Evolutionary conservation across 2,113 vertebrate species (phyloP).

Genomic region (Lepus timidus): DNA sequence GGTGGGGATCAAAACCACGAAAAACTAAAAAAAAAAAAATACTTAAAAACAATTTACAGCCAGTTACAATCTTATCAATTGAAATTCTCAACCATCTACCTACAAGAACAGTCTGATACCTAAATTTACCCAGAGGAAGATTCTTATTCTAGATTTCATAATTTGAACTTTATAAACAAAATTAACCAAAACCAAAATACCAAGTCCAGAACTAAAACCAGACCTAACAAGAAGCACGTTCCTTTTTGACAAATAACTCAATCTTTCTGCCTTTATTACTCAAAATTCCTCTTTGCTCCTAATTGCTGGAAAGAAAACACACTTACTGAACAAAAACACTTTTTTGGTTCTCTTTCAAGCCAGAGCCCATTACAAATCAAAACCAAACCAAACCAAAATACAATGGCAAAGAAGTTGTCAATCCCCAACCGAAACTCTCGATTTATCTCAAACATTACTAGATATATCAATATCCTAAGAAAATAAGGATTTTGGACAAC

Average conservation of each 20-base stretch:
- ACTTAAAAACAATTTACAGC: slow-evolving; percentile 48
- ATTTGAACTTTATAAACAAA: slow-evolving; percentile 59
- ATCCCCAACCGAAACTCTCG: slow-evolving; percentile 64
- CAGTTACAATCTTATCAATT: slow-evolving; percentile 25
- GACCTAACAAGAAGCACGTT: slow-evolving; percentile 53
- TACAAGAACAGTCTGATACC: slow-evolving; percentile 46
- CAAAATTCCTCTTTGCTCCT: slow-evolving; percentile 64
- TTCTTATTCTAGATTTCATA: slow-evolving; percentile 3
- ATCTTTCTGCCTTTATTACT: slow-evolving; percentile 44
- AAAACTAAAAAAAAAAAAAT: slow-evolving; percentile 64
- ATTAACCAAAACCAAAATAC: slow-evolving; percentile 65
- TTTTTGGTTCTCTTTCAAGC: slow-evolving; percentile 35
- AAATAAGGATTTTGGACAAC: slow-evolving; percentile 64
- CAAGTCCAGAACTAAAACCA: slow-evolving; percentile 32
- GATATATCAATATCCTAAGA: slow-evolving; percentile 36
- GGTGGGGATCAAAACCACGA: not conserved
- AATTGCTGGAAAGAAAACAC: slow-evolving; percentile 58
- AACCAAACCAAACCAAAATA: slow-evolving; percentile 54
- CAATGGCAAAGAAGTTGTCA: slow-evolving; percentile 40
- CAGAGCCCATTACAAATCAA: slow-evolving; percentile 59
- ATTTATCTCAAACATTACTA: slow-evolving; percentile 57
- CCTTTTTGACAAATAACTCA: slow-evolving; percentile 52
- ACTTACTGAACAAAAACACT: slow-evolving; percentile 11
- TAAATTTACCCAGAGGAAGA: slow-evolving; percentile 45
- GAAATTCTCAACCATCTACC: slow-evolving; percentile 54